Evolutionary conservation across 2,888 invertebrate genomes (phyloP), one percentile per base, ranked within the genome.

Genomic region (Rhingia campestris): DNA sequence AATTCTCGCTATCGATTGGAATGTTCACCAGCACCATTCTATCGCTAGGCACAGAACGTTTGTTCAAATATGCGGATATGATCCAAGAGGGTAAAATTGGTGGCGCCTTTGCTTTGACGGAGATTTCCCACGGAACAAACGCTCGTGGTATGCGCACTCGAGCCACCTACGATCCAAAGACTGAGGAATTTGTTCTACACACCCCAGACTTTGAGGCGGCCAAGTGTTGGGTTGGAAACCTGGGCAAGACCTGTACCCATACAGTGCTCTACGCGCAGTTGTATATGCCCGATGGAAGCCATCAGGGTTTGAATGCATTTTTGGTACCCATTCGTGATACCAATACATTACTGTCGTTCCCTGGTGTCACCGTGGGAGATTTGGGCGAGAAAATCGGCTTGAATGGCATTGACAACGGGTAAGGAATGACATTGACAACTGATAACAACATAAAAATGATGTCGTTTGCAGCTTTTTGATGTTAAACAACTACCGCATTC

Each of bases 351-450:
- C 88, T 93, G 66, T 94, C 97, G 0, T 94, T 92, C 88, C 94
- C 96, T 0, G 97, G 98, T 0, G 94, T 99, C 0, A 94, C 93
- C 0, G 95, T 98, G 0, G 98, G 98, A 0, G 98, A 99, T 90
- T 94, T 99, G 92, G 99, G 99, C 0, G 96, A 96, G 90, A 99
- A 99, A 92, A 93, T 97, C 49, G 98, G 97, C 0, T 93, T 97
- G 6, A 97, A 98, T 91, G 98, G 97, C 3, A 91, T 98, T 47
- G 99, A 99, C 90, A 99, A 99, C 92, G 99, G 99, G 96, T 96
- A 86, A 86, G 87, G 2, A 41, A 43, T 10, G 5, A 0, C 43
- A 22, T 43, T n/a, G 22, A 3, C 4, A 37, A 35, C 2, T 3
- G 10, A 4, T 7, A 3, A 6, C 10, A 35, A 22, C n/a, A 35